phyloP scores from a whole-genome alignment of 2,113 vertebrate species.

The Suricata suricatta region DNA sequence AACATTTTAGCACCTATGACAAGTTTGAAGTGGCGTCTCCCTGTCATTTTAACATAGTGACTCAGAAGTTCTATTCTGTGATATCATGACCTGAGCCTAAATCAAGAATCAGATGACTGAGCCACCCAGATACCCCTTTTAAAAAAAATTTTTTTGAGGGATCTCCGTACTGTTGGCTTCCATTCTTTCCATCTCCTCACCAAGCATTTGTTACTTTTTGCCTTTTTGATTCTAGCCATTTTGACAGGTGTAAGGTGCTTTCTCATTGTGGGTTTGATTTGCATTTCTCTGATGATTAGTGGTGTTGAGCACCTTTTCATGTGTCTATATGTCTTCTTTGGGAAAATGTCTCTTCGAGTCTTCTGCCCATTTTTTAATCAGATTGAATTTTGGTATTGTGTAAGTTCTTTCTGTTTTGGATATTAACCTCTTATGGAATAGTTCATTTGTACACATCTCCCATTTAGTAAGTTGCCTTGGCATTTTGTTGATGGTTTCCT shows the following conservation, averaged over 20 bases:
- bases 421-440: too few species aligned
- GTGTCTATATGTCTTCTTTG: not conserved
- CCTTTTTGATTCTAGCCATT: not conserved
- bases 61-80: not conserved
- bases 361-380: not conserved
- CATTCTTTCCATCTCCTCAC: not conserved
- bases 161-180: not conserved
- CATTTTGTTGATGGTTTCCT: not conserved
- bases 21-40: conserved; percentile 20
- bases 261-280: not conserved
- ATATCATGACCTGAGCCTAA: too few species aligned
- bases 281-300: not conserved
- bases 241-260: not conserved
- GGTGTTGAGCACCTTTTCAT: not conserved
- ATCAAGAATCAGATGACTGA: too few species aligned
- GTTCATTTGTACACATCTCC: too few species aligned
- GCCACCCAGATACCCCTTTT: too few species aligned
- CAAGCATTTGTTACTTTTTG: not conserved
- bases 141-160: not conserved
- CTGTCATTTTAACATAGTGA: not conserved
- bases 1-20: conserved; percentile 18
- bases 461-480: too few species aligned
- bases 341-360: not conserved
- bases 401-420: too few species aligned
- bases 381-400: too few species aligned